These are phyloP conservation scores for Drosophila jambulina DNA, from an alignment of 1,140 invertebrate genomes.

Conservation along the genomic window DNA sequence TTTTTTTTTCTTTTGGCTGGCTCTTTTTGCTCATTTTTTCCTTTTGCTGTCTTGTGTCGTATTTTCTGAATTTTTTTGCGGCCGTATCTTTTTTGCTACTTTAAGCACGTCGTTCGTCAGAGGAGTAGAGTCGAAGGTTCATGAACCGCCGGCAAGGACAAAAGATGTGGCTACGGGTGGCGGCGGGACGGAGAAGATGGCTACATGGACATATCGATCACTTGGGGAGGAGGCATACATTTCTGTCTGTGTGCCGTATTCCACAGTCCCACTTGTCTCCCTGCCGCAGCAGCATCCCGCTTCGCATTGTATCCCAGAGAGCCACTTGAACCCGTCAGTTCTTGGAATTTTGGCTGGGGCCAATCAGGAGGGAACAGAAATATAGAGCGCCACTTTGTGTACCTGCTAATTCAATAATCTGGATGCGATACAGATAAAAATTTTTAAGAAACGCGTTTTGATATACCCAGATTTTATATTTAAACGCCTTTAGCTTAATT, in stretches of 20 bases:
- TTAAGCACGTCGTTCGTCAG: constrained; percentile 72
- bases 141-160: constrained; percentile 81
- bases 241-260: constrained; percentile 17
- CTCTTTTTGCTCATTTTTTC: constrained; percentile 13
- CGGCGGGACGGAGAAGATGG: constrained; percentile 9
- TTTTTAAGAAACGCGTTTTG: neutral
- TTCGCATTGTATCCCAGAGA: constrained; percentile 8
- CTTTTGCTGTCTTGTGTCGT: constrained; percentile 9
- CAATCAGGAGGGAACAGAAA: neutral
- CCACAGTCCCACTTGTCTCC: constrained; percentile 32
- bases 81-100: constrained; percentile 57
- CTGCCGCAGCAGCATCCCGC: constrained; percentile 8
- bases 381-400: neutral
- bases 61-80: constrained; percentile 40
- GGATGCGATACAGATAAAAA: neutral
- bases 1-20: constrained; percentile 38
- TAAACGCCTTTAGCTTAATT: too few relatives aligned
- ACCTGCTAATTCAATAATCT: neutral
- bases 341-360: constrained; percentile 25
- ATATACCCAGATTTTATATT: neutral
- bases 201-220: constrained; percentile 63
- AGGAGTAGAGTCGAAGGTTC: constrained; percentile 58
- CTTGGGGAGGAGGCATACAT: constrained; percentile 51
- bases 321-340: constrained; percentile 35
- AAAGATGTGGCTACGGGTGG: constrained; percentile 21